Conservation (phyloP, 2,797 vertebrate species). For the Gymnoscopelus microlampas region DNA sequence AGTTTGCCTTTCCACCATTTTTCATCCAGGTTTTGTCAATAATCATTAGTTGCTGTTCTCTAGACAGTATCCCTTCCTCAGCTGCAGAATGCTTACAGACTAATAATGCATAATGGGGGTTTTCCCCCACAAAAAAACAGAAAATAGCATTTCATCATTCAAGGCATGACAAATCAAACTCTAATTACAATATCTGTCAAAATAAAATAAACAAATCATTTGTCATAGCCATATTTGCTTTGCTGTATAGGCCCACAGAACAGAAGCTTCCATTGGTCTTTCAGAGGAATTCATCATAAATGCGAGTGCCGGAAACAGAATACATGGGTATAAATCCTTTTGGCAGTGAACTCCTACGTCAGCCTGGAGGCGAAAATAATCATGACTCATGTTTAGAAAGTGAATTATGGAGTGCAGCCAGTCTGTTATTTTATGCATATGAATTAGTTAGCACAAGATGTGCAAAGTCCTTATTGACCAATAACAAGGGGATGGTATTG, state of each 20-base stretch:
- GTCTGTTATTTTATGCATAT: conserved; percentile 28
- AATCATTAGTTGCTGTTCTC: conserved; percentile 55
- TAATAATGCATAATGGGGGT: no score
- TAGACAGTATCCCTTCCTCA: conserved; percentile 53
- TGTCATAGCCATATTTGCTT: conserved; percentile 45
- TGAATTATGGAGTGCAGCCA: conserved; percentile 65
- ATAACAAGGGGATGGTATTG: conserved; percentile 23
- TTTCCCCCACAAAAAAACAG: background rate
- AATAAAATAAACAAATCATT: conserved; percentile 69
- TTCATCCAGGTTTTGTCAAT: conserved; percentile 52
- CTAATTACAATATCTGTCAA: conserved; percentile 76
- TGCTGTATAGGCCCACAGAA: conserved; percentile 26
- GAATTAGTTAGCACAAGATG: background rate
- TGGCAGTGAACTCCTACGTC: conserved; percentile 49
- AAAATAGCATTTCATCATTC: conserved; percentile 66
- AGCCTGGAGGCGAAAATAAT: conserved; percentile 58
- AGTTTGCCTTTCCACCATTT: conserved; percentile 43
- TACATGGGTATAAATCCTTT: conserved; percentile 67
- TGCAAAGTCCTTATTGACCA: conserved; percentile 26
- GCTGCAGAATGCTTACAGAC: conserved; percentile 37
- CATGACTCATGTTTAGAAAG: conserved; percentile 64
- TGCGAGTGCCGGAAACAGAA: conserved; percentile 51
- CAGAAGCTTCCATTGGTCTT: conserved; percentile 37
- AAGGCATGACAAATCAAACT: conserved; percentile 69
- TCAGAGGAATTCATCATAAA: conserved; percentile 60